Conservation (phyloP, 2,888 invertebrate genomes). For the Hypercompe scribonia region DNA sequence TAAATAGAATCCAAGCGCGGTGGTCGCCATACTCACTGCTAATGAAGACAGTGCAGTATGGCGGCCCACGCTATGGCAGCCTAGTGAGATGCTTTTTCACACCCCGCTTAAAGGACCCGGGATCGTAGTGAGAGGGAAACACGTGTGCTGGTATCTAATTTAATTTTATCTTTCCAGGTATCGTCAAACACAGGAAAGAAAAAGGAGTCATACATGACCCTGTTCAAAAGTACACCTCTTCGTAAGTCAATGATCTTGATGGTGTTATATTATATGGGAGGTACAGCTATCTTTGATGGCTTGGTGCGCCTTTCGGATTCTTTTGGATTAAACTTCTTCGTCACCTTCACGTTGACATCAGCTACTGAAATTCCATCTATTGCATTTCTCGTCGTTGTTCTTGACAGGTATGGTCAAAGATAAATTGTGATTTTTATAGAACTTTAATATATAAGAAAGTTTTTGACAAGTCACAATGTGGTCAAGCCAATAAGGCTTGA, state of each 20-base stretch:
- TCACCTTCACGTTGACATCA: slow-evolving; percentile 69
- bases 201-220: slow-evolving; percentile 2
- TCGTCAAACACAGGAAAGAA: slow-evolving; percentile 13
- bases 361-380: slow-evolving; percentile 65
- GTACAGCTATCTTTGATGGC: slow-evolving; percentile 65
- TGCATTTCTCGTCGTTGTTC: slow-evolving; percentile 16
- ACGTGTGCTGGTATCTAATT: no score
- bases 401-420: slow-evolving; percentile 16
- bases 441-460: neutral
- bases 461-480: neutral
- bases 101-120: no score
- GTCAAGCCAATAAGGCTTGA: neutral
- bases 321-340: slow-evolving; percentile 69
- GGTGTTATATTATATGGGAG: slow-evolving; percentile 59
- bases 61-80: no score
- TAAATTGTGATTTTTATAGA: neutral
- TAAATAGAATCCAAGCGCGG: no score
- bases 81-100: no score
- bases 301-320: slow-evolving; percentile 70
- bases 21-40: no score
- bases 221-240: slow-evolving; percentile 10
- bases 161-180: slow-evolving; percentile 36
- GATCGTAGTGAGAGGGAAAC: no score
- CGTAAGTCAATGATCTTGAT: slow-evolving; percentile 9
- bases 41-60: no score